A percentile compares a stretch with the other conserved stretches of the same genome.
These are phyloP conservation scores for Panagrolaimus sp. DNA, from an alignment of 1,140 invertebrate species.

Conservation along the genomic window DNA sequence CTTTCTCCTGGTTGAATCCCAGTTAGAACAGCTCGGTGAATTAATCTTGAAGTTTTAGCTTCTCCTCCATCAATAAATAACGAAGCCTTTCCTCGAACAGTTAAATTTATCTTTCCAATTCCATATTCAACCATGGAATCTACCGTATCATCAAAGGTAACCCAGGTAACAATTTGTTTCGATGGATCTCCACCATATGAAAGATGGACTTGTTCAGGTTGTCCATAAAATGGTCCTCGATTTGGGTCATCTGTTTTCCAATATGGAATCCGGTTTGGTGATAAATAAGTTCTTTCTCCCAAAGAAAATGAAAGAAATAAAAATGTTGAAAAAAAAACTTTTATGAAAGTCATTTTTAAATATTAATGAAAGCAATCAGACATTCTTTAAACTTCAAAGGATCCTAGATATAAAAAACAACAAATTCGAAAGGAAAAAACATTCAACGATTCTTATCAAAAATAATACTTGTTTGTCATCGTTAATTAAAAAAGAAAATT, in stretches of 20 bases:
- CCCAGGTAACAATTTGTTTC: constrained; percentile 25
- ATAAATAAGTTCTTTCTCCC: not conserved
- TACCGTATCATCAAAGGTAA: constrained; percentile 30
- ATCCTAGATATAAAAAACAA: too few relatives aligned
- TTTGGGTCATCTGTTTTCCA: constrained; percentile 6
- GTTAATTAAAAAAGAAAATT: too few relatives aligned
- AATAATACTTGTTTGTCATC: too few relatives aligned
- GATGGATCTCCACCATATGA: constrained; percentile 16
- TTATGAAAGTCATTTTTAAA: too few relatives aligned
- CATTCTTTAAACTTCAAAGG: too few relatives aligned
- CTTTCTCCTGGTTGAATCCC: constrained; percentile 26
- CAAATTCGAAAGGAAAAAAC: too few relatives aligned
- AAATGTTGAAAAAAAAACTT: too few relatives aligned
- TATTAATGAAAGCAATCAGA: too few relatives aligned
- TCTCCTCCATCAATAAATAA: constrained; percentile 22
- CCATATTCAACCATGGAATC: constrained; percentile 26
- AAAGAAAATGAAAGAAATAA: too few relatives aligned
- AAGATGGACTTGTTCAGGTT: constrained; percentile 18
- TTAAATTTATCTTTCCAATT: constrained; percentile 15
- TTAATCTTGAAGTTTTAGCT: constrained; percentile 3
- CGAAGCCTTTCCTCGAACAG: constrained; percentile 14
- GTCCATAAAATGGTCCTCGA: constrained; percentile 24
- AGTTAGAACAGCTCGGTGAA: constrained; percentile 28
- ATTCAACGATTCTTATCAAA: too few relatives aligned
- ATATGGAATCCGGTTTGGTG: not conserved